Evolutionary conservation across 2,113 vertebrate species (phyloP).

Genomic region (Phaethon lepturus): DNA sequence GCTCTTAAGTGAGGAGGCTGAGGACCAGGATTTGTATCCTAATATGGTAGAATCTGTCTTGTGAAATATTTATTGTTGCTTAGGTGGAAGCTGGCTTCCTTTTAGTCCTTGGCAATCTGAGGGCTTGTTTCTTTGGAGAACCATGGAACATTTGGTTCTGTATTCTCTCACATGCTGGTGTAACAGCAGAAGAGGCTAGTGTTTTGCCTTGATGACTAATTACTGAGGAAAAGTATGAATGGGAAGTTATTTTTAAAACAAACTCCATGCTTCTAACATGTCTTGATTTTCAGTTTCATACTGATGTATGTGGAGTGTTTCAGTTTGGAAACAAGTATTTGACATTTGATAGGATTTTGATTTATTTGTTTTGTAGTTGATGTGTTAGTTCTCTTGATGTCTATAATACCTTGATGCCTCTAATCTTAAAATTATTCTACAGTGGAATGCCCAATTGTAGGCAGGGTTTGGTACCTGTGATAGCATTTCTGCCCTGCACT

Average conservation of each 20-base stretch:
- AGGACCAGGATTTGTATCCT: neutral
- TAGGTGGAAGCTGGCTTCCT: neutral
- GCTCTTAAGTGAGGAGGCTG: neutral
- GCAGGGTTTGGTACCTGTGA: neutral
- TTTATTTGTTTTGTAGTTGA: neutral
- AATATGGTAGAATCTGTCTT: neutral
- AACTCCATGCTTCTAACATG: neutral
- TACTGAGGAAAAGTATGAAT: neutral
- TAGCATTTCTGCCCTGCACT: neutral
- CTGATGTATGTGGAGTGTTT: neutral
- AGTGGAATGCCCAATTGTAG: neutral
- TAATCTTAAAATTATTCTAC: neutral
- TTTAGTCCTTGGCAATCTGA: neutral
- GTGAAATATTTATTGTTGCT: neutral
- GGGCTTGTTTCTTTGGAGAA: neutral
- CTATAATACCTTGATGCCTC: neutral
- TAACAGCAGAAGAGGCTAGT: neutral
- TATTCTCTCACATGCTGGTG: neutral
- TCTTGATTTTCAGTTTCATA: neutral
- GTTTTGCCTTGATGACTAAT: neutral
- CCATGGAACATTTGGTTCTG: neutral
- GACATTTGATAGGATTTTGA: neutral
- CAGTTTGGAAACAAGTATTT: neutral
- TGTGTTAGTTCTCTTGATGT: neutral
- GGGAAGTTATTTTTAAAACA: neutral